Conservation (phyloP, 2,113 vertebrate genomes). For the Columba janthina region DNA sequence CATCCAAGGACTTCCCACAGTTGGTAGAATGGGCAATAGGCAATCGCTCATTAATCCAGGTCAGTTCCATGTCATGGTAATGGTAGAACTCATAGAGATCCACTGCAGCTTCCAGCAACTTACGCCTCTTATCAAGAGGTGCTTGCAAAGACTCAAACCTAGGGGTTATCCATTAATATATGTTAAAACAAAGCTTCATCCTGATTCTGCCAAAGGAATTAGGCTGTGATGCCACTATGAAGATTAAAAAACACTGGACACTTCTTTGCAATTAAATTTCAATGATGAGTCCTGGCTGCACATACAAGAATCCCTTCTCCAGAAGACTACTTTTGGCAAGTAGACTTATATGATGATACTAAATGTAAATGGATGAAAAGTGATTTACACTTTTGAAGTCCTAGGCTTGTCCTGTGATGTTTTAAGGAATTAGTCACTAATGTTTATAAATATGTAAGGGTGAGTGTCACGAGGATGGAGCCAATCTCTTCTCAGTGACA, state of each 20-base stretch:
- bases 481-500: too few relatives aligned
- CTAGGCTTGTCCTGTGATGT: neutral
- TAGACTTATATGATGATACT: neutral
- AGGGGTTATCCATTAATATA: neutral
- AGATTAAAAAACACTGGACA: neutral
- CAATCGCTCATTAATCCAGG: slow-evolving; percentile 84
- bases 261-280: neutral
- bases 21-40: slow-evolving; percentile 65
- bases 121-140: slow-evolving; percentile 72
- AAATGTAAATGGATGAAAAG: neutral
- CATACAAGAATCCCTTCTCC: neutral
- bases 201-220: neutral
- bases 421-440: neutral
- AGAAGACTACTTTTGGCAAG: neutral
- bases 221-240: neutral
- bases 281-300: neutral
- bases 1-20: slow-evolving; percentile 73
- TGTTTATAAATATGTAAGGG: too few relatives aligned
- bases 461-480: too few relatives aligned
- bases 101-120: slow-evolving; percentile 80
- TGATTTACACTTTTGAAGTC: neutral
- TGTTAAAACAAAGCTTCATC: neutral
- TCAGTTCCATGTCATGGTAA: slow-evolving; percentile 80
- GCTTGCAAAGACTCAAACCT: slow-evolving; percentile 88
- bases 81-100: slow-evolving; percentile 82